Evolutionary conservation across 2,888 invertebrate genomes (phyloP).

Genomic region (Drosophila koepferae): DNA sequence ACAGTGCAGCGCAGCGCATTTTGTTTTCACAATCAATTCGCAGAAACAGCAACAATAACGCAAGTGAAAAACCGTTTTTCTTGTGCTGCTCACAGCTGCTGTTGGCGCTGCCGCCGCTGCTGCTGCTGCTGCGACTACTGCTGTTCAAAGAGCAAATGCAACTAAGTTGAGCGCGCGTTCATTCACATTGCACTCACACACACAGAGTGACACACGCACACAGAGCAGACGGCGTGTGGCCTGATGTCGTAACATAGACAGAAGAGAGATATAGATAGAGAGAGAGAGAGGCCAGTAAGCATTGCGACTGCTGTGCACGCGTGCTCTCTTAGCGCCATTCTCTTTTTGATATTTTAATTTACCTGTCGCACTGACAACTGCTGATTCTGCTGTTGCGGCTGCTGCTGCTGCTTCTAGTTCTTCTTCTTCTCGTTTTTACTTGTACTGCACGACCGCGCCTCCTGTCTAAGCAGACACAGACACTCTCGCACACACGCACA

Average conservation of each 20-base stretch:
- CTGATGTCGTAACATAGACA: constrained; percentile 75
- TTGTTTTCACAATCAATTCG: constrained; percentile 73
- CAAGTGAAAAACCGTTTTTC: constrained; percentile 65
- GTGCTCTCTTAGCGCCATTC: constrained; percentile 47
- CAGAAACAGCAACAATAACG: constrained; percentile 38
- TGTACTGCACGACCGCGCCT: constrained; percentile 62
- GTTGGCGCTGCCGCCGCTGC: background rate
- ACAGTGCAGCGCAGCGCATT: constrained; percentile 46
- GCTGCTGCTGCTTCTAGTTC: constrained; percentile 15
- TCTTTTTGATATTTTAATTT: constrained; percentile 45
- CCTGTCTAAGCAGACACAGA: constrained; percentile 52
- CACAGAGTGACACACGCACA: constrained; percentile 15
- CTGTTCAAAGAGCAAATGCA: constrained; percentile 55
- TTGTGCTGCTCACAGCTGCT: background rate
- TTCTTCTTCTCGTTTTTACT: constrained; percentile 29
- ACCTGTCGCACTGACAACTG: constrained; percentile 65
- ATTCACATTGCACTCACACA: constrained; percentile 66
- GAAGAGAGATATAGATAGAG: constrained; percentile 10
- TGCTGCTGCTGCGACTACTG: constrained; percentile 30
- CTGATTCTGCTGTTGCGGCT: constrained; percentile 29
- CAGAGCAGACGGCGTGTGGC: constrained; percentile 50
- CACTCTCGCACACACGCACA: constrained; percentile 19
- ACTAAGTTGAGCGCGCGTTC: constrained; percentile 68
- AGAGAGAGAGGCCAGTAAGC: constrained; percentile 21
- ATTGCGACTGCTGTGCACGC: constrained; percentile 6